phyloP scores from a whole-genome alignment of 1,140 invertebrate genomes.

The Drosophila navojoa region DNA sequence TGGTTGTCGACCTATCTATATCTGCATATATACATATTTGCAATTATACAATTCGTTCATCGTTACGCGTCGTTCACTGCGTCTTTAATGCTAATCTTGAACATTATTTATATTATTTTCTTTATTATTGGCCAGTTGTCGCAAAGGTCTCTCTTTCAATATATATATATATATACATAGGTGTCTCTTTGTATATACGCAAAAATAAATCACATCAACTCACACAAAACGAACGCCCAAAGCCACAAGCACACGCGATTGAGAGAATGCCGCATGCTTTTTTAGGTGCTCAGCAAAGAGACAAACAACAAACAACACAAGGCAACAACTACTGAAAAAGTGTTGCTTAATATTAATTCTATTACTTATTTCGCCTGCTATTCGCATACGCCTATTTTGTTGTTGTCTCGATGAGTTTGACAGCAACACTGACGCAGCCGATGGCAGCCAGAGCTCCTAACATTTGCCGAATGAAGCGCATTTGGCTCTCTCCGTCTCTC shows the following conservation, averaged over 20 bases:
- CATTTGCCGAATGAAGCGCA: constrained; percentile 8
- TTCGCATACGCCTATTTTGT: constrained; percentile 32
- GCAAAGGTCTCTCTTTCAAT: background rate
- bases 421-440: constrained; percentile 26
- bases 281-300: background rate
- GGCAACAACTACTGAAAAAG: constrained; percentile 13
- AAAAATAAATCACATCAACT: constrained; percentile 13
- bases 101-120: constrained; percentile 3
- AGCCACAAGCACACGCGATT: background rate
- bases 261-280: constrained; percentile 9
- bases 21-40: background rate
- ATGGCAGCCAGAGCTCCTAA: constrained; percentile 4
- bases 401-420: constrained; percentile 57
- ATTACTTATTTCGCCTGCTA: constrained; percentile 23
- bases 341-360: constrained; percentile 42
- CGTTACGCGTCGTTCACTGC: background rate
- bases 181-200: too few relatives aligned
- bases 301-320: background rate
- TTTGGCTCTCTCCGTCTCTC: background rate
- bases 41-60: background rate
- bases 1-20: background rate
- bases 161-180: too few relatives aligned
- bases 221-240: background rate
- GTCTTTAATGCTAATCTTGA: background rate
- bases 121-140: constrained; percentile 24